A percentile compares a stretch with the other conserved stretches of the same genome.
These are phyloP conservation scores for Microcebus murinus DNA, from an alignment of 2,113 vertebrate species.

Conservation along the genomic window DNA sequence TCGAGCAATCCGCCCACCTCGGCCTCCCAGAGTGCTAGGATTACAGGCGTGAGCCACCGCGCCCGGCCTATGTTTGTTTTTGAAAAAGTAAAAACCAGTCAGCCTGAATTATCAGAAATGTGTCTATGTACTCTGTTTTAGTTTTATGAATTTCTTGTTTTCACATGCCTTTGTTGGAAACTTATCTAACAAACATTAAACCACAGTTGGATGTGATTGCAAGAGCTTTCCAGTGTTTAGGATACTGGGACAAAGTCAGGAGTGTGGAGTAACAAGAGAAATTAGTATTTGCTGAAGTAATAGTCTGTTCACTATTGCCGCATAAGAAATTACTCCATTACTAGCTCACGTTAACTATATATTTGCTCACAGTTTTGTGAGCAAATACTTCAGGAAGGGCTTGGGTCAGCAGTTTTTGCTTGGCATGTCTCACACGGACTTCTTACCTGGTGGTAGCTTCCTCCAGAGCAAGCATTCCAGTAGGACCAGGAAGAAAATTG, in stretches of 20 bases:
- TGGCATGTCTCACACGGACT: background rate
- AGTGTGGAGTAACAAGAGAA: background rate
- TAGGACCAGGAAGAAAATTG: background rate
- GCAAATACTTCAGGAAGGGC: background rate
- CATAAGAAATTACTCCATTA: background rate
- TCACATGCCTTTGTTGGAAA: background rate
- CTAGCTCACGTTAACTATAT: background rate
- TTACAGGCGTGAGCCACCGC: no score
- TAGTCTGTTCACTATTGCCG: background rate
- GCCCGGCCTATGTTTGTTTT: constrained; percentile 40
- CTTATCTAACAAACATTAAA: background rate
- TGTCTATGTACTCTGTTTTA: background rate
- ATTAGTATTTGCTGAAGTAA: background rate
- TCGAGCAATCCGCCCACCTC: no score
- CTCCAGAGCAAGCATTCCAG: background rate
- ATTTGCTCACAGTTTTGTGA: background rate
- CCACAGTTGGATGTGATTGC: background rate
- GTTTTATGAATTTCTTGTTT: background rate
- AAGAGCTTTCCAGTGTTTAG: background rate
- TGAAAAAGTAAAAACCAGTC: constrained; percentile 7
- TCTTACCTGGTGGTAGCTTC: background rate
- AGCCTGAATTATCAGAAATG: background rate
- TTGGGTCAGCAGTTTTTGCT: background rate
- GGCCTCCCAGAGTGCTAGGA: no score
- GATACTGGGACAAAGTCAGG: background rate